phyloP scores from a whole-genome alignment of 2,888 invertebrate genomes.

The Drosophila tripunctata region DNA sequence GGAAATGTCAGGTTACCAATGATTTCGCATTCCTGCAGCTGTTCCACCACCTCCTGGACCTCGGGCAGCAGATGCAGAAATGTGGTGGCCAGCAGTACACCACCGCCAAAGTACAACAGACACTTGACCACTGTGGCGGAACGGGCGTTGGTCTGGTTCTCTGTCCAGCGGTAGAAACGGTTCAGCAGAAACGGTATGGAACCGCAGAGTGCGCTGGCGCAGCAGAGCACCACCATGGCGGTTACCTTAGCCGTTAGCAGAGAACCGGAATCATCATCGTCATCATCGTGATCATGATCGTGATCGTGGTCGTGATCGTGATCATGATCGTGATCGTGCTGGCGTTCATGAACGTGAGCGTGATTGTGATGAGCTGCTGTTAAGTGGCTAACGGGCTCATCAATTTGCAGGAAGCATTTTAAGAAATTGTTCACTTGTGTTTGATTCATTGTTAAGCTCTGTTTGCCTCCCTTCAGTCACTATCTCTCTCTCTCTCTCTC shows the following conservation, averaged over 20 bases:
- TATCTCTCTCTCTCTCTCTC: constrained; percentile 15
- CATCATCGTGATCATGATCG: constrained; percentile 57
- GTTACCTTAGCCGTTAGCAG: constrained; percentile 90
- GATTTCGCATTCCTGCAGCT: constrained; percentile 85
- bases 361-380: constrained; percentile 40
- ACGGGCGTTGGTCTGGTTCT: constrained; percentile 77
- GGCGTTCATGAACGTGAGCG: constrained; percentile 42
- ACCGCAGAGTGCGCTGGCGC: constrained; percentile 91
- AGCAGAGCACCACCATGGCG: constrained; percentile 92
- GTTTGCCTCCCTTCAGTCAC: constrained; percentile 25
- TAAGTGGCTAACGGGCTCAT: constrained; percentile 62
- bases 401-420: constrained; percentile 76
- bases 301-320: constrained; percentile 48
- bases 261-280: constrained; percentile 72
- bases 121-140: constrained; percentile 86
- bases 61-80: constrained; percentile 93
- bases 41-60: constrained; percentile 88
- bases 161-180: constrained; percentile 87
- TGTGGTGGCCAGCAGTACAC: constrained; percentile 92
- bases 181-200: constrained; percentile 89
- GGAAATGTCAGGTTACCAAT: constrained; percentile 87
- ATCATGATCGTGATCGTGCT: constrained; percentile 36
- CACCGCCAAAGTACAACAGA: constrained; percentile 92
- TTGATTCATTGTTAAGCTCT: constrained; percentile 63
- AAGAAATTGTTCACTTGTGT: constrained; percentile 72